Percentiles rank a stretch among this genome's conserved stretches.
These are phyloP conservation scores for Engystomops pustulosus DNA, from an alignment of 2,113 vertebrate species.

Conservation along the genomic window DNA sequence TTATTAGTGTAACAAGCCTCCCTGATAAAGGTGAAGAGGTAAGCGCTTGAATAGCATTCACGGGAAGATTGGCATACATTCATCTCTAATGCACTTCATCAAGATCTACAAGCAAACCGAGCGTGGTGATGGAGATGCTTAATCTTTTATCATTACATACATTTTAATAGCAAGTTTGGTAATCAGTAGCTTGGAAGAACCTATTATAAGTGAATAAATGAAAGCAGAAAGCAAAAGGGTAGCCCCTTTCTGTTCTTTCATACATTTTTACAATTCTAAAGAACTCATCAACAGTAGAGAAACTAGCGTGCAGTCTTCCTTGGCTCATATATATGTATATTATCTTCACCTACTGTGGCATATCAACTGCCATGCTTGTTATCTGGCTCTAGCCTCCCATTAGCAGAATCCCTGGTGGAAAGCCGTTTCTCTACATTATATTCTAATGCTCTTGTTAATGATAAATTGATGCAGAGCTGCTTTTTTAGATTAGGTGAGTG, in stretches of 20 bases:
- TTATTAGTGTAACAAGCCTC: slow-evolving; percentile 26
- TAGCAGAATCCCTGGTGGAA: slow-evolving; percentile 81
- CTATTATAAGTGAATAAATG: slow-evolving; percentile 57
- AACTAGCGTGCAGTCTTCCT: slow-evolving; percentile 65
- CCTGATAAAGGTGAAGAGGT: slow-evolving; percentile 34
- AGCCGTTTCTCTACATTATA: slow-evolving; percentile 79
- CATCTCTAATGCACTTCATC: slow-evolving; percentile 47
- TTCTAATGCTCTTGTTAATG: slow-evolving; percentile 89
- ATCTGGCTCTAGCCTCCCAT: slow-evolving; percentile 78
- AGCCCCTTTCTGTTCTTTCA: slow-evolving; percentile 61
- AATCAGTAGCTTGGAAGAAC: slow-evolving; percentile 56
- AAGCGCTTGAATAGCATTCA: slow-evolving; percentile 21
- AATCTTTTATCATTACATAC: slow-evolving; percentile 58
- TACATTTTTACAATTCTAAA: slow-evolving; percentile 54
- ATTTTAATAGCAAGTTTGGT: slow-evolving; percentile 54
- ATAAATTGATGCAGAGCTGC: slow-evolving; percentile 91
- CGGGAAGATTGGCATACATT: slow-evolving; percentile 41
- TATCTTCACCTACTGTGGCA: slow-evolving; percentile 73
- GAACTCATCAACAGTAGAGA: slow-evolving; percentile 66
- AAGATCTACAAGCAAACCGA: slow-evolving; percentile 45
- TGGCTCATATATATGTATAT: slow-evolving; percentile 67
- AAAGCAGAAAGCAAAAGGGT: slow-evolving; percentile 27
- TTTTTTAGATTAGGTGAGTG: slow-evolving; percentile 86
- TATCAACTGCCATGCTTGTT: slow-evolving; percentile 73
- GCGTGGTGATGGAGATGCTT: slow-evolving; percentile 21